phyloP scores from a whole-genome alignment of 2,113 vertebrate genomes.

The Propithecus coquereli region DNA sequence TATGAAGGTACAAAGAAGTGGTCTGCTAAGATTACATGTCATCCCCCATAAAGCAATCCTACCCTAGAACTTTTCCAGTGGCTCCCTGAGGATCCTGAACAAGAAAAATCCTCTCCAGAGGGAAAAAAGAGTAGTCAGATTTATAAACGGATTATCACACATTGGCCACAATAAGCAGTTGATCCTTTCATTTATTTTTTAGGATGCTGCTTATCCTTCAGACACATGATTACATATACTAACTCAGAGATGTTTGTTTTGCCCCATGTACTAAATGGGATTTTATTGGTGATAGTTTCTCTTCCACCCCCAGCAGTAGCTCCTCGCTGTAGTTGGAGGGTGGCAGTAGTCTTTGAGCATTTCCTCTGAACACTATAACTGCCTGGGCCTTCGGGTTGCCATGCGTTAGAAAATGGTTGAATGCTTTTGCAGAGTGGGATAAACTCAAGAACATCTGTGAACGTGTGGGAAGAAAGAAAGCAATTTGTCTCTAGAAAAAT shows the following conservation, averaged over 20 bases:
- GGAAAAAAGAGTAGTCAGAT: background rate
- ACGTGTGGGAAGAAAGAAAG: background rate
- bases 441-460: background rate
- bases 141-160: background rate
- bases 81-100: background rate
- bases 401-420: background rate
- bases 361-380: background rate
- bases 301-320: accelerated
- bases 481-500: background rate
- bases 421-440: background rate
- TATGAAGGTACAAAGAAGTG: background rate
- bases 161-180: background rate
- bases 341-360: too few relatives aligned
- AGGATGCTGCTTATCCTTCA: background rate
- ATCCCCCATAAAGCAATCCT: background rate
- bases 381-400: background rate
- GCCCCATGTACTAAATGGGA: background rate
- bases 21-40: background rate
- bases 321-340: accelerated
- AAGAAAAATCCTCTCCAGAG: background rate
- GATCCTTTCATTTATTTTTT: background rate
- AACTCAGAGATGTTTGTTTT: background rate
- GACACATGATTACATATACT: background rate
- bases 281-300: background rate
- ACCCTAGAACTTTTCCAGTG: background rate